Evolutionary conservation across 1,140 invertebrate species (phyloP).

Genomic region (Streblospio benedicti): DNA sequence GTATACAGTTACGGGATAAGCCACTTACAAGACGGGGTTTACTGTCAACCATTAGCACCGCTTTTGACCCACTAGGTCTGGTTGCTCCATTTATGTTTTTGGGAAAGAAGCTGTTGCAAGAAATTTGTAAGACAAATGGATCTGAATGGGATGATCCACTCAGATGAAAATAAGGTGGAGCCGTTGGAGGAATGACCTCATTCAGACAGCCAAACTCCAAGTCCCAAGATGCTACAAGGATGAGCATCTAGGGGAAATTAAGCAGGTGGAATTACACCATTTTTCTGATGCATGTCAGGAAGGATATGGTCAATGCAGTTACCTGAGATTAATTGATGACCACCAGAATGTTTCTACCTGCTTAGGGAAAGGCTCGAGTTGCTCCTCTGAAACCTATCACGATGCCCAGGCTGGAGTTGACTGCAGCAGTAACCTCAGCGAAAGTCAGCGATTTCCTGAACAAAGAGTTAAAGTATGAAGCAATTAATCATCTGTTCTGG

Average conservation of each 20-base stretch:
- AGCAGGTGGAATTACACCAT: too few species aligned
- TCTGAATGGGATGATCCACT: too few species aligned
- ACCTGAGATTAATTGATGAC: neutral
- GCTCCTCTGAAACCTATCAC: constrained; percentile 12
- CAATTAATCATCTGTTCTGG: neutral
- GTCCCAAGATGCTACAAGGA: constrained; percentile 2
- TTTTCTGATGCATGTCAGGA: constrained; percentile 13
- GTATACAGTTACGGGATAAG: too few species aligned
- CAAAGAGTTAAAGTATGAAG: constrained; percentile 5
- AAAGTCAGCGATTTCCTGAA: neutral
- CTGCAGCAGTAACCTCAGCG: constrained; percentile 7
- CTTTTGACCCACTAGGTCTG: too few species aligned
- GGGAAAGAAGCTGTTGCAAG: too few species aligned
- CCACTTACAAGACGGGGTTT: too few species aligned
- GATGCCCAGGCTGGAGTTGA: constrained; percentile 19
- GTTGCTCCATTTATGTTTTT: too few species aligned
- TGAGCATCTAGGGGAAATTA: neutral
- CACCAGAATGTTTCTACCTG: neutral
- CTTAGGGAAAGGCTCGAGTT: constrained; percentile 15
- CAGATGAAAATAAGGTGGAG: too few species aligned
- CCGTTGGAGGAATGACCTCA: too few species aligned
- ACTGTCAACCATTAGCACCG: too few species aligned
- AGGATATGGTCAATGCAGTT: constrained; percentile 8
- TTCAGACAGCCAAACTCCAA: neutral
- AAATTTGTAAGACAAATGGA: too few species aligned